Evolutionary conservation across 1,140 invertebrate species (phyloP), one percentile per base, ranked within the genome.

Genomic region (Nephotettix cincticeps): DNA sequence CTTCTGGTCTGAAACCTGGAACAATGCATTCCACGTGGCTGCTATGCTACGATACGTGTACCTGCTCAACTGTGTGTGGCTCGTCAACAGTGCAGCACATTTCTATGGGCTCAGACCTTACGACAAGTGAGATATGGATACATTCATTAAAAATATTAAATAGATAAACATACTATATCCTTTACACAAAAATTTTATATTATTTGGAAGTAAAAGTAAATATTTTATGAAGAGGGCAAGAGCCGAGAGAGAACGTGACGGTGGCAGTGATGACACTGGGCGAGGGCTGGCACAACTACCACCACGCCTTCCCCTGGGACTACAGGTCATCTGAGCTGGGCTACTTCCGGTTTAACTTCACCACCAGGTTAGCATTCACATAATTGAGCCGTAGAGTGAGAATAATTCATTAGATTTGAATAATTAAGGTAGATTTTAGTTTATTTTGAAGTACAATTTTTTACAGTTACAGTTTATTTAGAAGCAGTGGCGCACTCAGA

Each of bases 251-350:
- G 64, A 86, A 85, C 72, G 70, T 74, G 14, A 73, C 76, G 2
- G 82, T 86, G 21, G 73, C 83, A 2, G 74, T 84, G 28, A 74
- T 83, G 54, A 82, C 84, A 29, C 77, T 84, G 19, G 81, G 81
- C 1, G 86, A 87, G 81, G 89, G 88, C 9, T 90, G 89, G 81
- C 90, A 92, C 79, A 92, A 92, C 80, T 97, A 95, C 79, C 95
- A 97, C 75, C 91, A 93, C 75, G 85, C 86, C 0, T 92, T 92
- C 79, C 91, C 90, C 0, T 89, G 88, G 81, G 91, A 97, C 78
- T 94, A 94, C 82, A 89, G 92, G 73, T 87, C 90, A 23, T 88
- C 87, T 1, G 91, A 93, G 76, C 83, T 91, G 19, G 90, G 91
- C 36, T 83, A 85, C 72, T 90, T 90, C 80, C 82, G 83, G 17